These are phyloP conservation scores for Caenorhabditis doughertyi DNA, from an alignment of 2,888 invertebrate species.

Conservation along the genomic window DNA sequence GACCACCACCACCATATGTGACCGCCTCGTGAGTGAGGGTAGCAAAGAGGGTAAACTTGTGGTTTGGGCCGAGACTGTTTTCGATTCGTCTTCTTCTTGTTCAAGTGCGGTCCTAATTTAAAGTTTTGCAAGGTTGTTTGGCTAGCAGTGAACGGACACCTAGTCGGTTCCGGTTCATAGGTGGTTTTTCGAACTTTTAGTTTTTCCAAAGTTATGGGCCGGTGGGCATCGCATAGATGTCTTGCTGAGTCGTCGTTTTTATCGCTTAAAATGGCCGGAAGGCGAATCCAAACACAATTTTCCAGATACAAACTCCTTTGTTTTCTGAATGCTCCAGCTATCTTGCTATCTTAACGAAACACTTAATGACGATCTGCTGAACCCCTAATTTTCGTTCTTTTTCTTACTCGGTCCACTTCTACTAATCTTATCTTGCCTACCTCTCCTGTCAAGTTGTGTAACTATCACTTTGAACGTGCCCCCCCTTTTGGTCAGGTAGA, in stretches of 20 bases:
- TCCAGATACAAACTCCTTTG: no score
- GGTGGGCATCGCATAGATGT: no score
- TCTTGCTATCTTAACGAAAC: no score
- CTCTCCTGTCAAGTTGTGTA: constrained; percentile 22
- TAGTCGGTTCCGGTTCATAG: constrained; percentile 1
- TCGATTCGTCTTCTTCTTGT: not conserved
- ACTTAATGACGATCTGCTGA: no score
- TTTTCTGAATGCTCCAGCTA: no score
- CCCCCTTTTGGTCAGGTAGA: not conserved
- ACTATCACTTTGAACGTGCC: not conserved
- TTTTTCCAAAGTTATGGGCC: no score
- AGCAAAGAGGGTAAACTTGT: not conserved
- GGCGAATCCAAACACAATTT: no score
- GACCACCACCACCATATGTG: constrained; percentile 5
- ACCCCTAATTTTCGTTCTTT: not conserved
- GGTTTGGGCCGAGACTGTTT: not conserved
- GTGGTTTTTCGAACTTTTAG: not conserved
- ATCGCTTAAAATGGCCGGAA: no score
- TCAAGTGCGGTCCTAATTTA: not conserved
- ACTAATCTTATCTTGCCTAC: constrained; percentile 1
- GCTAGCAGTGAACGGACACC: not conserved
- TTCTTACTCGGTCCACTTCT: not conserved
- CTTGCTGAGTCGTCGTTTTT: no score
- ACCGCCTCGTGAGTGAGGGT: not conserved
- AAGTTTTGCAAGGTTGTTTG: no score